phyloP scores from a whole-genome alignment of 2,888 invertebrate genomes.

The Syrphus vitripennis region DNA sequence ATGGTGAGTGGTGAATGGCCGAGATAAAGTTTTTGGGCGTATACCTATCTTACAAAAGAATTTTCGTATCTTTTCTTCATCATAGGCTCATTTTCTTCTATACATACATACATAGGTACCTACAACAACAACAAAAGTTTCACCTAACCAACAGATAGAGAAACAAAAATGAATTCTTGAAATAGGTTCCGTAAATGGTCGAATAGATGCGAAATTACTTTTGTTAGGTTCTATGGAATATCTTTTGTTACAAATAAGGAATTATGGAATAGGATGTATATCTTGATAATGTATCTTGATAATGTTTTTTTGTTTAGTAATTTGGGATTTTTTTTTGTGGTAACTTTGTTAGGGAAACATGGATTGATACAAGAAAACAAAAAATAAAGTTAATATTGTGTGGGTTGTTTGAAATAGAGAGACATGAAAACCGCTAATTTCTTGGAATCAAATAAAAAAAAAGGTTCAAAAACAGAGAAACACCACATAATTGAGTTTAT shows the following conservation, averaged over 20 bases:
- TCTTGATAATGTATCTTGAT: background rate
- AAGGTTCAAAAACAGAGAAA: background rate
- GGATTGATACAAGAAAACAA: background rate
- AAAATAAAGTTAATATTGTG: background rate
- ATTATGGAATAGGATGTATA: background rate
- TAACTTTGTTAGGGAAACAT: background rate
- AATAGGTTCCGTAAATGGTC: constrained; percentile 4
- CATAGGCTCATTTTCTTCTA: background rate
- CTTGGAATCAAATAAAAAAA: too few relatives aligned
- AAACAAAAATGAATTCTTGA: background rate
- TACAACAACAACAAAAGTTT: background rate
- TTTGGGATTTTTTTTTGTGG: background rate
- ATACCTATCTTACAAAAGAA: background rate
- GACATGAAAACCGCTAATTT: constrained; percentile 22
- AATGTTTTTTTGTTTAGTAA: background rate
- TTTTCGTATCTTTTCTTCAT: background rate
- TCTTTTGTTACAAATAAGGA: constrained; percentile 1
- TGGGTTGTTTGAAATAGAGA: background rate
- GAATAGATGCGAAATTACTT: constrained; percentile 18
- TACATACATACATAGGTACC: too few relatives aligned
- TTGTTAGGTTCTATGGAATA: background rate
- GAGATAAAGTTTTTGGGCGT: constrained; percentile 26
- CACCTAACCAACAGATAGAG: background rate
- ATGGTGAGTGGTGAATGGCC: too few relatives aligned
- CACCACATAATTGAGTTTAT: background rate